phyloP scores from a whole-genome alignment of 2,113 vertebrate species.

The Rhynchomys soricoides region DNA sequence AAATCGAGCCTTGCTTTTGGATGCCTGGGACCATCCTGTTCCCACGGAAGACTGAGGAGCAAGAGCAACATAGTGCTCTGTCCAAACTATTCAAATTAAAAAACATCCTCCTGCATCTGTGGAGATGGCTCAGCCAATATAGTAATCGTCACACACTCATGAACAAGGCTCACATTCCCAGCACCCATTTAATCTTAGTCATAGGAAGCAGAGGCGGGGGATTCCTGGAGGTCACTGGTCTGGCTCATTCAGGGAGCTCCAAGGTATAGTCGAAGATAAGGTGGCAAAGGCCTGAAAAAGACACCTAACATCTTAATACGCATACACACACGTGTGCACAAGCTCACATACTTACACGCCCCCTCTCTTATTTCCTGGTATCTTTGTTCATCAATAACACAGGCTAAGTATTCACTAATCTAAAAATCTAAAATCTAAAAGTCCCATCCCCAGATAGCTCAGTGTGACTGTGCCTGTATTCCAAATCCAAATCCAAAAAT shows the following conservation, averaged over 20 bases:
- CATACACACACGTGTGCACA: too few species aligned
- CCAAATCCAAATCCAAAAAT: not conserved
- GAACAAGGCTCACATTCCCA: not conserved
- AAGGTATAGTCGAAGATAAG: not conserved
- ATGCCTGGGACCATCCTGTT: not conserved
- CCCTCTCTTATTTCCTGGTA: not conserved
- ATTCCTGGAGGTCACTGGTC: not conserved
- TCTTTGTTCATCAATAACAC: not conserved
- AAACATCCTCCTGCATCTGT: not conserved
- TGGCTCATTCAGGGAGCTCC: not conserved
- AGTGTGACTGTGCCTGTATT: not conserved
- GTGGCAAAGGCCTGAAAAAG: not conserved
- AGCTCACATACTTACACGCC: not conserved
- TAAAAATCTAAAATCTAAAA: not conserved
- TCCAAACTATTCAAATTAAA: slow-evolving; percentile 28
- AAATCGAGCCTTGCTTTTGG: not conserved
- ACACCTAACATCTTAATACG: not conserved
- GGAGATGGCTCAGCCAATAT: not conserved
- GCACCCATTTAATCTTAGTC: not conserved
- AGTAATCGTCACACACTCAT: too few species aligned
- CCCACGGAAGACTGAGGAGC: slow-evolving; percentile 15
- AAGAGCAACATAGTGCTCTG: not conserved
- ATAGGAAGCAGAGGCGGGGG: not conserved
- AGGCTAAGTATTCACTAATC: not conserved
- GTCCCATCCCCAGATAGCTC: not conserved